phyloP scores from a whole-genome alignment of 2,113 vertebrate species.

The Platysteira castanea region DNA sequence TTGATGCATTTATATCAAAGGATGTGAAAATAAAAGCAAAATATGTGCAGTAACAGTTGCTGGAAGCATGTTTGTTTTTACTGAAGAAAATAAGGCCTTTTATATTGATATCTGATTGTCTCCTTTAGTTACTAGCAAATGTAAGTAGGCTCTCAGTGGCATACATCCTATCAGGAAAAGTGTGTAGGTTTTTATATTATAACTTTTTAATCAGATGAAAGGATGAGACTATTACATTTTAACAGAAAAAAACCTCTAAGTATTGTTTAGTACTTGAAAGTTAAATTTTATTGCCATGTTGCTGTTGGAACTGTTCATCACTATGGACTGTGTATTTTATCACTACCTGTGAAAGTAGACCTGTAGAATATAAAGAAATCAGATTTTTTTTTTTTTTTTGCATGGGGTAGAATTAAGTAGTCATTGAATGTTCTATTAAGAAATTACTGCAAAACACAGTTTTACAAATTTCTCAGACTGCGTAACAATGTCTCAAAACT shows the following conservation, averaged over 20 bases:
- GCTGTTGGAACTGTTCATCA: neutral
- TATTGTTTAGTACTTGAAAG: neutral
- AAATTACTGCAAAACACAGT: conserved; percentile 72
- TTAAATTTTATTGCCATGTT: neutral
- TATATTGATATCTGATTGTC: conserved; percentile 30
- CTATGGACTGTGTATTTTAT: conserved; percentile 41
- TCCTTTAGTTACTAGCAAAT: conserved; percentile 48
- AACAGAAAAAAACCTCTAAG: neutral
- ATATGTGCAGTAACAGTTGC: neutral
- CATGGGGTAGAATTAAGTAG: conserved; percentile 57
- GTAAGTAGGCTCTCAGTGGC: neutral
- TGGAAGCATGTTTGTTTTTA: neutral
- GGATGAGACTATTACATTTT: neutral
- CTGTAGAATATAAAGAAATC: conserved; percentile 46
- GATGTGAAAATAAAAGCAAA: conserved; percentile 9
- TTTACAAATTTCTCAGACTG: conserved; percentile 75
- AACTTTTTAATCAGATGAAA: neutral
- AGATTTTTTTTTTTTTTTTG: neutral
- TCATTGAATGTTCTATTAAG: conserved; percentile 71
- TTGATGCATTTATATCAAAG: neutral
- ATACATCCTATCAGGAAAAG: neutral
- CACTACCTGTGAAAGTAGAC: conserved; percentile 65
- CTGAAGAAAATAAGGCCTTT: neutral
- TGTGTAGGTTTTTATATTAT: conserved; percentile 3
- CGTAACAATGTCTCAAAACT: conserved; percentile 77